These are phyloP conservation scores for Auanema freiburgensis DNA, from an alignment of 2,888 invertebrate species.

Conservation along the genomic window DNA sequence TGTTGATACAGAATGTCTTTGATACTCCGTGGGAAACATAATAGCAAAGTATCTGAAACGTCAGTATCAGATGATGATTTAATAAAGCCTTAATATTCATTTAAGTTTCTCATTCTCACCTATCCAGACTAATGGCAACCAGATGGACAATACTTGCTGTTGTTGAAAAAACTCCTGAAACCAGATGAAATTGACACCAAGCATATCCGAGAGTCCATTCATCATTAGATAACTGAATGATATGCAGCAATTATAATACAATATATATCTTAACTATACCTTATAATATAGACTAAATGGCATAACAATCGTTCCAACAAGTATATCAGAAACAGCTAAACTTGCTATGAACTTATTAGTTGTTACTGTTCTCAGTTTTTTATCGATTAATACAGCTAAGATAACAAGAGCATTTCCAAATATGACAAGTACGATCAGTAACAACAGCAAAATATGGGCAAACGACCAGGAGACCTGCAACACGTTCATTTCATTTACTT, in stretches of 20 bases:
- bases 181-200: constrained; percentile 50
- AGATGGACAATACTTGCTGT: constrained; percentile 56
- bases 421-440: constrained; percentile 45
- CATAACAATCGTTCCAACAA: constrained; percentile 52
- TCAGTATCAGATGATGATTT: neutral
- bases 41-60: constrained; percentile 53
- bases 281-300: constrained; percentile 51
- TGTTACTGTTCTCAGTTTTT: constrained; percentile 46
- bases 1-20: constrained; percentile 49
- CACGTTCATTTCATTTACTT: neutral
- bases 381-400: constrained; percentile 42
- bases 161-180: constrained; percentile 49
- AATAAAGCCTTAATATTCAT: too few species aligned
- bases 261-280: constrained; percentile 18
- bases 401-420: constrained; percentile 44
- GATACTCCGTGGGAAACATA: constrained; percentile 57
- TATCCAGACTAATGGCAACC: constrained; percentile 53
- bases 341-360: constrained; percentile 56
- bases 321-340: constrained; percentile 52
- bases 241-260: constrained; percentile 2
- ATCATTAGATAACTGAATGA: constrained; percentile 41
- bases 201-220: constrained; percentile 47
- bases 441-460: constrained; percentile 32
- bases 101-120: constrained; percentile 27
- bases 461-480: constrained; percentile 11